These are phyloP conservation scores for Vulpes lagopus DNA, from an alignment of 2,113 vertebrate species.

Conservation along the genomic window DNA sequence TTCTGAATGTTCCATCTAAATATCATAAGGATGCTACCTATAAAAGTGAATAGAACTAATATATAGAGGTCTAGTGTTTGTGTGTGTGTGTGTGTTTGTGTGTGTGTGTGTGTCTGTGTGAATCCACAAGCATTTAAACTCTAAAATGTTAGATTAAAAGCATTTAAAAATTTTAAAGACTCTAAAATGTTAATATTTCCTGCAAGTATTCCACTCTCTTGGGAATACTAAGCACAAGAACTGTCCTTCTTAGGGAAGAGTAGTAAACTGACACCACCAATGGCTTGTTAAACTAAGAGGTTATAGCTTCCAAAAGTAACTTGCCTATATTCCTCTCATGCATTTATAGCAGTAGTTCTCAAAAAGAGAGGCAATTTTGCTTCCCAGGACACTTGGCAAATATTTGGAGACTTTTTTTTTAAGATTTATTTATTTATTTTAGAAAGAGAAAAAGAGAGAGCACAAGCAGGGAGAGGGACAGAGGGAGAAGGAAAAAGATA, in stretches of 20 bases:
- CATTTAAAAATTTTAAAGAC: background rate
- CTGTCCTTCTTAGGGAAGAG: background rate
- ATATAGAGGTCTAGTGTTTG: background rate
- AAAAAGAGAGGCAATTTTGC: background rate
- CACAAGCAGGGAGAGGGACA: background rate
- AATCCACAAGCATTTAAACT: background rate
- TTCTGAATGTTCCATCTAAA: conserved; percentile 29
- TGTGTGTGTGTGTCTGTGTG: background rate
- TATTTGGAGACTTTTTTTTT: background rate
- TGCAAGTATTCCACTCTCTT: background rate
- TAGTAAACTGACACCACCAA: background rate
- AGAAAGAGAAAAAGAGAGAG: background rate
- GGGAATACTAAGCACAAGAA: background rate
- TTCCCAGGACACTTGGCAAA: background rate
- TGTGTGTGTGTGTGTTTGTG: background rate
- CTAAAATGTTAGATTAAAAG: background rate
- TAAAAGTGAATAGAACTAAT: conserved; percentile 33
- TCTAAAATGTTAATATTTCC: background rate
- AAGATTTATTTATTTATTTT: background rate
- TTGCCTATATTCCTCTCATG: background rate
- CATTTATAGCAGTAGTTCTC: background rate
- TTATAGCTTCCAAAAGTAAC: conserved; percentile 1
- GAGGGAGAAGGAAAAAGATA: background rate
- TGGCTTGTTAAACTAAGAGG: background rate
- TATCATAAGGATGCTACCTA: conserved; percentile 1